Evolutionary conservation across 2,113 vertebrate genomes (phyloP).

Genomic region (Apodemus sylvaticus): DNA sequence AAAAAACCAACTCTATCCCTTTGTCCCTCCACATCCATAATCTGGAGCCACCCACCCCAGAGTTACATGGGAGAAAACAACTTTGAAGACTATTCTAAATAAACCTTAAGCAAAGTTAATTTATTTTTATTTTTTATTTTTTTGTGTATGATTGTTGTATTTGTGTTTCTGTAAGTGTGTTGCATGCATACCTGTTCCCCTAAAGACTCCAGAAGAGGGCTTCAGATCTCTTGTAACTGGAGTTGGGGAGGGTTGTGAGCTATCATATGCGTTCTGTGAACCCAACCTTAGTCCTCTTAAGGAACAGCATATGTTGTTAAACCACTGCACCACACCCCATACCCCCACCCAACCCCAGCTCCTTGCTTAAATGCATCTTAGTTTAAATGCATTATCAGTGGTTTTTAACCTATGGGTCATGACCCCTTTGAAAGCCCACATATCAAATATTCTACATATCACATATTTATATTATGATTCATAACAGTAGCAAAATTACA

Average conservation of each 20-base stretch:
- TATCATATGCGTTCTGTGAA: neutral
- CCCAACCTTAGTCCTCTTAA: neutral
- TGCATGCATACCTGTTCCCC: neutral
- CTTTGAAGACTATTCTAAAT: neutral
- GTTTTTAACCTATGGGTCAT: neutral
- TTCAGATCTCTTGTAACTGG: neutral
- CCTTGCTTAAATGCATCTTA: slow-evolving; percentile 65
- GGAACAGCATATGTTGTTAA: neutral
- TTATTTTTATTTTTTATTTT: neutral
- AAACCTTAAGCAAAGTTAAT: neutral
- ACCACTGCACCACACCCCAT: neutral
- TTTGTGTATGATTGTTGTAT: neutral
- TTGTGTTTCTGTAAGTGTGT: neutral
- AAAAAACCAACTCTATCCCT: no score
- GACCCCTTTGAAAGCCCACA: neutral
- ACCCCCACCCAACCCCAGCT: no score
- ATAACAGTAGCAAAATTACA: neutral
- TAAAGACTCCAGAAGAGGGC: neutral
- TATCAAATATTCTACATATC: neutral
- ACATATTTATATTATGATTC: neutral
- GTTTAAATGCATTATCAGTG: slow-evolving; percentile 37
- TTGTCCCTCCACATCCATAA: neutral
- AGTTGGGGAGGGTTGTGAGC: neutral
- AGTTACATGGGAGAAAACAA: slow-evolving; percentile 51
- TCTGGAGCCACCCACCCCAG: neutral